Percentiles rank a stretch among this genome's conserved stretches.
phyloP scores from a whole-genome alignment of 2,888 invertebrate genomes.

The Periphyllus acericola region DNA sequence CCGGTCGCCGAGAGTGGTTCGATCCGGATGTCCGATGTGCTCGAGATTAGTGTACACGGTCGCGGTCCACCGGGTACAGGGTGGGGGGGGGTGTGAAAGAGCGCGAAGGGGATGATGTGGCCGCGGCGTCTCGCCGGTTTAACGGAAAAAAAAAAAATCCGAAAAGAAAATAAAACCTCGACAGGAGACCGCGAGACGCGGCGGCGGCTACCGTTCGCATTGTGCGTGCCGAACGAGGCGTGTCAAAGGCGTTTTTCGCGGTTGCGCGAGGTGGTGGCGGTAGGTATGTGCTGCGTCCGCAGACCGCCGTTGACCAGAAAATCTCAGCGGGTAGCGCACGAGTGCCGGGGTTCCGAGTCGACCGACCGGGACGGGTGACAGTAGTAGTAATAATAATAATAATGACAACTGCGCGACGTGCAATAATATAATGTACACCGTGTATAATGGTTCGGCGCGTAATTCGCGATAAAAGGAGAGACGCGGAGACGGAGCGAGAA shows the following conservation, averaged over 20 bases:
- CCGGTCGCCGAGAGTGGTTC: conserved; percentile 12
- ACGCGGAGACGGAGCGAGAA: not conserved
- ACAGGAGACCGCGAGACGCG: not conserved
- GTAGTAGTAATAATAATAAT: not conserved
- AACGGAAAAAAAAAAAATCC: conserved; percentile 18
- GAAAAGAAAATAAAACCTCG: not conserved
- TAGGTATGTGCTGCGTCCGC: not conserved
- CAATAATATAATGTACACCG: not conserved
- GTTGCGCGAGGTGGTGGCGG: not conserved
- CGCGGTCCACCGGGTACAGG: too few species aligned
- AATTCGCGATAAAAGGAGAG: conserved; percentile 34
- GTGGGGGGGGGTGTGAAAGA: too few species aligned
- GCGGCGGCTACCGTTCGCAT: conserved; percentile 14
- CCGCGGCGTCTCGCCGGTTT: conserved; percentile 19
- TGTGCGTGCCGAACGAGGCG: conserved; percentile 55
- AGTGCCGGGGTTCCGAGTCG: conserved; percentile 7
- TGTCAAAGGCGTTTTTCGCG: conserved; percentile 56
- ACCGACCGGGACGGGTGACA: conserved; percentile 11
- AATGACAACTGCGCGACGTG: not conserved
- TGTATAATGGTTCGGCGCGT: not conserved
- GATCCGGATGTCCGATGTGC: not conserved
- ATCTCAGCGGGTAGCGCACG: conserved; percentile 47
- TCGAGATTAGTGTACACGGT: not conserved
- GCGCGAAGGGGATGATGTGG: too few species aligned
- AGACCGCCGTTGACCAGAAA: conserved; percentile 41